Percentiles rank a stretch among this genome's conserved stretches.
phyloP scores from a whole-genome alignment of 2,113 vertebrate species.

The Lepisosteus osseus region DNA sequence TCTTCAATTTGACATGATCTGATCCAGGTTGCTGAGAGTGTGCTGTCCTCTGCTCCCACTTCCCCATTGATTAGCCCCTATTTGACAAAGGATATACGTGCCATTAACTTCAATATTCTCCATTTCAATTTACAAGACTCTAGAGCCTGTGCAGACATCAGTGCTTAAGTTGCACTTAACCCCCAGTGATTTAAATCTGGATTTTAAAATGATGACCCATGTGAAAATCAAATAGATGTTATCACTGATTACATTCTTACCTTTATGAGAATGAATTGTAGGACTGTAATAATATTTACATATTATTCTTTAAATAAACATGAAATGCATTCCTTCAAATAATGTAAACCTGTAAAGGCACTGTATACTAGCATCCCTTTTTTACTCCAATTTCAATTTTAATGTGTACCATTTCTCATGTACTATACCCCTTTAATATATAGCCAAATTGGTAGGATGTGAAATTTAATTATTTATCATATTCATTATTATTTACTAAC shows the following conservation, averaged over 20 bases:
- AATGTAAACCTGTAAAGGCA: no score
- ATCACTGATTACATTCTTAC: no score
- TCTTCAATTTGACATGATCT: conserved; percentile 34
- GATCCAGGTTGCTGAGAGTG: not conserved
- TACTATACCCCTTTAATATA: no score
- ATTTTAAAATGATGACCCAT: not conserved
- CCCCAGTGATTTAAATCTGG: not conserved
- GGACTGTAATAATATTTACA: no score
- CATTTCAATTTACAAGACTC: not conserved
- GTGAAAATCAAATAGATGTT: not conserved
- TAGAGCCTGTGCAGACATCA: not conserved
- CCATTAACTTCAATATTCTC: not conserved
- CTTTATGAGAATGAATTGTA: not conserved
- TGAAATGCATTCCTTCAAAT: no score
- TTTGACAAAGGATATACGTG: not conserved
- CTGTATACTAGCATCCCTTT: no score
- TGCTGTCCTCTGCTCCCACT: not conserved
- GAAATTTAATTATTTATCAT: no score
- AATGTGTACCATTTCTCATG: no score
- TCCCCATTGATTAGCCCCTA: conserved; percentile 5
- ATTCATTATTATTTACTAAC: no score
- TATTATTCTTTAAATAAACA: no score
- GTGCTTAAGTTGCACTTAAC: not conserved
- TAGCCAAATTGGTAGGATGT: no score
- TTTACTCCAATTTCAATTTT: no score